phyloP scores from a whole-genome alignment of 2,797 vertebrate species.

The Botia almorhae region DNA sequence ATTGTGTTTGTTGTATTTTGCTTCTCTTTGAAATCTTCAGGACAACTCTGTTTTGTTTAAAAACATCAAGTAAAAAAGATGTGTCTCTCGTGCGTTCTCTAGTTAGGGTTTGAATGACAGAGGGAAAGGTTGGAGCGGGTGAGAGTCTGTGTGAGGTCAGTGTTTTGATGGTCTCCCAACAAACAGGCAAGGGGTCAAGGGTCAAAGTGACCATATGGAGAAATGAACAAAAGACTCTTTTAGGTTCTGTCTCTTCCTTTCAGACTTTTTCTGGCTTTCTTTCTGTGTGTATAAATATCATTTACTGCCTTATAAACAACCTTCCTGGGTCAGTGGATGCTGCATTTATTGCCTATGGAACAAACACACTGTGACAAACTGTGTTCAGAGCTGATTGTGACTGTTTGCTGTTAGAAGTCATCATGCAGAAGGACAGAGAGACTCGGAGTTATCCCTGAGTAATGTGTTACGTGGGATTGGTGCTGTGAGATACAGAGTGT shows the following conservation, averaged over 20 bases:
- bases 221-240: slow-evolving; percentile 55
- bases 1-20: neutral
- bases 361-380: neutral
- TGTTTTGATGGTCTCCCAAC: slow-evolving; percentile 34
- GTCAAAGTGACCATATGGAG: slow-evolving; percentile 53
- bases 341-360: neutral
- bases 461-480: no score
- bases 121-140: neutral
- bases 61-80: neutral
- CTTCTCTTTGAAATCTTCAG: neutral
- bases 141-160: slow-evolving; percentile 31
- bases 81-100: neutral
- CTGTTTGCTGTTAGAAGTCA: no score
- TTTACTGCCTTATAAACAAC: slow-evolving; percentile 11
- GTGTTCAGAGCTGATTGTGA: no score
- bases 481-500: no score
- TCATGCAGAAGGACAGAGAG: neutral
- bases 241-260: neutral
- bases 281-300: slow-evolving; percentile 5
- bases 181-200: slow-evolving; percentile 50
- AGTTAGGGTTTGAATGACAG: neutral
- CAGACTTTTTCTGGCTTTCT: neutral
- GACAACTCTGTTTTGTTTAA: slow-evolving; percentile 2
- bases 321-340: neutral
- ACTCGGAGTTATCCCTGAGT: no score